Base-by-base conservation (phyloP, 2,888 invertebrate species). In the Pecten maximus region DNA sequence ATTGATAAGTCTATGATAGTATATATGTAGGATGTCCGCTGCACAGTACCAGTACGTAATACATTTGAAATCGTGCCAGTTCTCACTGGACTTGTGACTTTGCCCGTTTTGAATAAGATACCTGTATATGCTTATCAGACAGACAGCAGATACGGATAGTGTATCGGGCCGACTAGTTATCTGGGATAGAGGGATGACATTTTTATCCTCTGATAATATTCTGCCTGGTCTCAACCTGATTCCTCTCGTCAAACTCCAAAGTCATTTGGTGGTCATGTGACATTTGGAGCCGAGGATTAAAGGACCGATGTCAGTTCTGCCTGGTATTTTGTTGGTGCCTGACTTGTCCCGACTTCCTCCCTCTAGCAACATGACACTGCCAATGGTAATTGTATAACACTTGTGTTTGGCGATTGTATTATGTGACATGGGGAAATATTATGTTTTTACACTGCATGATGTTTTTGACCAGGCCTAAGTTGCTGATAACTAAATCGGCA, bases 1-100 rank as follows among this genome's bases (percentile, higher is more conserved):
- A 60, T 60, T 28, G 44, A 44, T 44, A 44, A 50, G 28, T 74
- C 19, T 74, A 1, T 74, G 74, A 74, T 74, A 74, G 28, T 28
- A 28, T 0, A 35, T 6, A 19, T n/a, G n/a, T n/a, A n/a, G n/a
- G 74, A 74, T 74, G 28, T 28, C 74, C 19, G 2, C 50, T 54
- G 50, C 74, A 10, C 44, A 74, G 74, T 74, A 74, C 74, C 74
- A 74, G 74, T 74, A 74, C 74, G 23, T 74, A 28, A 35, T 28
- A 44, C 12, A 35, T 74, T 74, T 74, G 74, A 74, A 23, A 35
- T 28, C 16, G 74, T 74, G 74, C 74, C 74, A 74, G 23, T 74
- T 74, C 74, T 35, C 74, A 35, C 74, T 74, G 74, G 74, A 74
- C 74, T 74, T 74, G 74, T 74, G 74, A 74, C 74, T 74, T 74